Conservation (phyloP, 2,888 invertebrate species). For the Sinohyriopsis cumingii region DNA sequence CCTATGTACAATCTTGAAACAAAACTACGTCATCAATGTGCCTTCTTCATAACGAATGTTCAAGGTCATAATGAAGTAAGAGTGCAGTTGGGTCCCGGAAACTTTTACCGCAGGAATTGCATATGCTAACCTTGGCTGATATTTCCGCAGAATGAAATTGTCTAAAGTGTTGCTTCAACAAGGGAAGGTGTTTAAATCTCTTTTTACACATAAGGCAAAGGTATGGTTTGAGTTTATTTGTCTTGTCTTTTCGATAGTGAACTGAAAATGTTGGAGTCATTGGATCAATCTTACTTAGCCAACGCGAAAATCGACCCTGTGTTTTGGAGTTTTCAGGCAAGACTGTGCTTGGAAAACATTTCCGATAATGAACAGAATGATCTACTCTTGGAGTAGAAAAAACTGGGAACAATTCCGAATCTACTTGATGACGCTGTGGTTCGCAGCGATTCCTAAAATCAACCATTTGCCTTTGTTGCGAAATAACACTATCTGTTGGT, state of each 20-base stretch:
- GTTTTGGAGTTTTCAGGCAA: too few relatives aligned
- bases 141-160: not conserved
- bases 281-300: slow-evolving; percentile 10
- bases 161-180: slow-evolving; percentile 27
- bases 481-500: too few relatives aligned
- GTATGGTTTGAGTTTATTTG: slow-evolving; percentile 20
- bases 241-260: slow-evolving; percentile 29
- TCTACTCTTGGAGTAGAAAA: too few relatives aligned
- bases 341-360: too few relatives aligned
- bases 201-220: slow-evolving; percentile 24
- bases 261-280: slow-evolving; percentile 29
- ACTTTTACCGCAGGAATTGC: not conserved
- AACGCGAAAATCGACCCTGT: too few relatives aligned
- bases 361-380: too few relatives aligned
- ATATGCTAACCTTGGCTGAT: not conserved
- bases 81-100: not conserved
- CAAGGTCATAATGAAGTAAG: not conserved
- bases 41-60: not conserved
- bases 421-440: too few relatives aligned
- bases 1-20: too few relatives aligned
- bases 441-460: too few relatives aligned
- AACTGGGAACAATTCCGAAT: too few relatives aligned
- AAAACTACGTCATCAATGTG: too few relatives aligned
- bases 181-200: slow-evolving; percentile 18
- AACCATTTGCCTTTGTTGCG: too few relatives aligned